Evolutionary conservation across 64 coral and sea anemone species (phyloP).

Genomic region (Stichodactyla helianthus): DNA sequence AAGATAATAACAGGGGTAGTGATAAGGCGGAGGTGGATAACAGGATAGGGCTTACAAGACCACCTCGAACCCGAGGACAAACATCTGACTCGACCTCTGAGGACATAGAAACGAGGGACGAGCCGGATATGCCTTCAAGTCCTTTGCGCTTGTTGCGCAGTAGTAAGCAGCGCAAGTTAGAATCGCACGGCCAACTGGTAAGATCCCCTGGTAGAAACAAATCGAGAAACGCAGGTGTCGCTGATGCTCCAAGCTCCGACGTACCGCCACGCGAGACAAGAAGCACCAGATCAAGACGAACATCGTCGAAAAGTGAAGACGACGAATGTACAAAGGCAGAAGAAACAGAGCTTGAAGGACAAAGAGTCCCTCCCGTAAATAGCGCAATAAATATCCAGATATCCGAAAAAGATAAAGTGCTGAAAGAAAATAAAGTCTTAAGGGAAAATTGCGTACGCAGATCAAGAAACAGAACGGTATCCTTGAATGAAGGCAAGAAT

Average conservation of each 20-base stretch:
- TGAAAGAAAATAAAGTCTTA: slow-evolving; percentile 2
- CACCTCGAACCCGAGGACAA: slow-evolving; percentile 1
- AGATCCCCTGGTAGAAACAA: background rate
- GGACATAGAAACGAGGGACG: background rate
- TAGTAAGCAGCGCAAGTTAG: background rate
- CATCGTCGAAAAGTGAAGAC: background rate
- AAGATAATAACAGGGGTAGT: background rate
- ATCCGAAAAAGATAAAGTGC: background rate
- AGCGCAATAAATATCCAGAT: background rate
- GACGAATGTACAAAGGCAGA: background rate
- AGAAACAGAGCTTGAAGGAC: background rate
- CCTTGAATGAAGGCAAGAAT: background rate
- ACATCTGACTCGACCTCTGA: slow-evolving; percentile 11
- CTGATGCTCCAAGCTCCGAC: background rate
- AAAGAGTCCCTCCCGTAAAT: background rate
- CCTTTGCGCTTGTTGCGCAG: background rate
- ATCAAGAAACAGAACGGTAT: slow-evolving; percentile 6
- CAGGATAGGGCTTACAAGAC: slow-evolving; percentile 13
- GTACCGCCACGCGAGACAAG: background rate
- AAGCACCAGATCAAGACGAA: background rate
- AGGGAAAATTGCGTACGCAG: slow-evolving; percentile 4
- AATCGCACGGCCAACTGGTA: background rate
- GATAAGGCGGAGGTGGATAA: background rate
- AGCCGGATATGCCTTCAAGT: background rate
- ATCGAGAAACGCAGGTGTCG: background rate